Conservation (phyloP, 2,888 invertebrate species). For the Ophioninae sp. region DNA sequence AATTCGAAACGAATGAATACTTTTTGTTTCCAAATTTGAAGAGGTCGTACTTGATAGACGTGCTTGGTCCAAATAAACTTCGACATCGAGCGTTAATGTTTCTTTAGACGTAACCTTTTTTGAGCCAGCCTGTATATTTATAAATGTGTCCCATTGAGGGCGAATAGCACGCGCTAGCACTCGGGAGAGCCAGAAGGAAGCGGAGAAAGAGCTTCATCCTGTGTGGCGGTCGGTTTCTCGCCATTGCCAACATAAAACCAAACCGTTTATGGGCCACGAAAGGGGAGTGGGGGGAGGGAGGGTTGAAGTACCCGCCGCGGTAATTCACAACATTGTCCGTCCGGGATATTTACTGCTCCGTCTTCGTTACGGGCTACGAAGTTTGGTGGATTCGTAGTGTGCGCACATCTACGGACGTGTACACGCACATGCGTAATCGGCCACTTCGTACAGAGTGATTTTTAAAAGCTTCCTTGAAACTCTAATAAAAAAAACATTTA, state of each 20-base stretch:
- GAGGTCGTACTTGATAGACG: no score
- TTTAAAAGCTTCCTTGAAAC: neutral
- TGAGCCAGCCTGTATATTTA: constrained; percentile 30
- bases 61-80: no score
- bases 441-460: neutral
- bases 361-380: constrained; percentile 70
- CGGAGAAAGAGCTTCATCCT: constrained; percentile 69
- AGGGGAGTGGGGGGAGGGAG: constrained; percentile 12
- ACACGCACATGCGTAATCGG: neutral
- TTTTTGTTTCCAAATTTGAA: no score
- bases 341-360: constrained; percentile 76
- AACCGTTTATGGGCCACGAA: constrained; percentile 74
- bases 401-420: neutral
- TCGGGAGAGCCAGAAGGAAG: constrained; percentile 41
- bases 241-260: constrained; percentile 76
- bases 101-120: no score
- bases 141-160: constrained; percentile 33
- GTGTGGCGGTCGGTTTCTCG: constrained; percentile 74
- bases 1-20: no score
- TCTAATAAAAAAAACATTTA: neutral
- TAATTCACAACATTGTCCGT: constrained; percentile 79
- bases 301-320: constrained; percentile 70
- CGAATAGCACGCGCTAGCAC: constrained; percentile 57
- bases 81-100: no score
- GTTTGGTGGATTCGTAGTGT: constrained; percentile 34